These are phyloP conservation scores for Rhynchomys soricoides DNA, from an alignment of 2,113 vertebrate genomes.

Conservation along the genomic window DNA sequence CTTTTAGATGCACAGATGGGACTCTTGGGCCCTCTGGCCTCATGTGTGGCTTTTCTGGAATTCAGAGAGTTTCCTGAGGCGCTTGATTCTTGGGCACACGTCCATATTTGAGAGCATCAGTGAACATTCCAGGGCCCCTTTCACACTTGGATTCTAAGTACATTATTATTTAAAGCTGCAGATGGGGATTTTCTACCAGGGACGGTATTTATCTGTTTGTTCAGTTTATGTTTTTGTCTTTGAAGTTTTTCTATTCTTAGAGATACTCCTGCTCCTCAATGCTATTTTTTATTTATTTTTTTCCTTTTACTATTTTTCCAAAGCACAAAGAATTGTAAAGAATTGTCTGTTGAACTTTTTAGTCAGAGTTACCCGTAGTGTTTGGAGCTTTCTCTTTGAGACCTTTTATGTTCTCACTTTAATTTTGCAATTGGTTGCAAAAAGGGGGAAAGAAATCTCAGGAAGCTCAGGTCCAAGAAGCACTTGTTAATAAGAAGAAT, in stretches of 20 bases:
- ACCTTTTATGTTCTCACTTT: conserved; percentile 60
- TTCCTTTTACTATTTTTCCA: neutral
- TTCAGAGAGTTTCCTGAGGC: neutral
- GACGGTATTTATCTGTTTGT: neutral
- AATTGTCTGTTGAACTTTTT: conserved; percentile 26
- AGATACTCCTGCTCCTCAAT: neutral
- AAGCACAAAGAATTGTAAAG: conserved; percentile 42
- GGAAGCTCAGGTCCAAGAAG: conserved; percentile 9
- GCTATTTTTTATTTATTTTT: neutral
- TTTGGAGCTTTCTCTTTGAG: neutral
- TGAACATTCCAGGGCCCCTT: neutral
- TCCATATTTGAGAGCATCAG: neutral
- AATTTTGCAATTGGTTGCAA: conserved; percentile 56
- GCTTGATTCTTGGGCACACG: neutral
- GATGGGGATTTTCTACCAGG: neutral
- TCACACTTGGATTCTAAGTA: conserved; percentile 15
- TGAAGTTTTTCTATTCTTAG: conserved; percentile 7
- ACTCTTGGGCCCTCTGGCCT: neutral
- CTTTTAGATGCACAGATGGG: neutral
- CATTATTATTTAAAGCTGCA: conserved; percentile 16
- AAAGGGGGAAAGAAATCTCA: neutral
- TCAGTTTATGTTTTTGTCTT: neutral
- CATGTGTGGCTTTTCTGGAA: neutral
- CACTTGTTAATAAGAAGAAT: conserved; percentile 22
- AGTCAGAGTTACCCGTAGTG: neutral